Evolutionary conservation across 2,888 invertebrate species (phyloP), one percentile per base, ranked within the genome.

Genomic region (Lepeophtheirus nordmannii): DNA sequence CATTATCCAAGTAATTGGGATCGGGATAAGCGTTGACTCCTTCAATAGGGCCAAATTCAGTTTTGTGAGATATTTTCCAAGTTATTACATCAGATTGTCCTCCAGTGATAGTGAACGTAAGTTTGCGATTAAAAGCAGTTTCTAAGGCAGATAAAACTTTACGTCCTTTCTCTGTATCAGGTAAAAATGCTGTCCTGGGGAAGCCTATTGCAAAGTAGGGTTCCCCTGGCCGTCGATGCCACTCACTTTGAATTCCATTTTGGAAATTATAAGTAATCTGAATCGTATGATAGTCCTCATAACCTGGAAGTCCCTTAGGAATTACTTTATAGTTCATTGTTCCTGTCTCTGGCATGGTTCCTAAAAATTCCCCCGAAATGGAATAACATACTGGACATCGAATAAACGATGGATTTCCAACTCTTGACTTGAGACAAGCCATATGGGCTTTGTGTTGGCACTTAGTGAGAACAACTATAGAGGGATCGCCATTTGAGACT

Each of bases 51-150:
- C 83, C 83, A 37, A 83, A 78, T 75, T 85, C 84, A 68, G 88
- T 89, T 76, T 89, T 89, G 74, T 89, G 89, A 72, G 88, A 88
- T 68, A 89, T 85, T 74, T 88, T 88, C 93, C 93, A 94, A 61
- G 89, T 84, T 65, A 93, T 87, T 68, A 90, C 89, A 78, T 92
- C 87, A 74, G 87, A 86, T 71, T 87, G 83, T 0, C 92, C 93
- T 0, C 92, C 93, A 67, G 87, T 85, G 70, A 94, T 85, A 0
- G 87, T 86, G 78, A 94, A 94, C 71, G 89, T 82, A 70, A 85
- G 76, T 68, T 88, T 82, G 17, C 88, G 81, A 73, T 87, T 86
- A 81, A 92, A 94, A 37, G 89, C 90, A 69, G 83, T 80, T 71
- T 85, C 84, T 67, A 92, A 79, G 70, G 87, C 80, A 68, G 83